Evolutionary conservation across 2,113 vertebrate genomes (phyloP), one percentile per base, ranked within the genome.

Genomic region (Zosterops hypoxanthus): DNA sequence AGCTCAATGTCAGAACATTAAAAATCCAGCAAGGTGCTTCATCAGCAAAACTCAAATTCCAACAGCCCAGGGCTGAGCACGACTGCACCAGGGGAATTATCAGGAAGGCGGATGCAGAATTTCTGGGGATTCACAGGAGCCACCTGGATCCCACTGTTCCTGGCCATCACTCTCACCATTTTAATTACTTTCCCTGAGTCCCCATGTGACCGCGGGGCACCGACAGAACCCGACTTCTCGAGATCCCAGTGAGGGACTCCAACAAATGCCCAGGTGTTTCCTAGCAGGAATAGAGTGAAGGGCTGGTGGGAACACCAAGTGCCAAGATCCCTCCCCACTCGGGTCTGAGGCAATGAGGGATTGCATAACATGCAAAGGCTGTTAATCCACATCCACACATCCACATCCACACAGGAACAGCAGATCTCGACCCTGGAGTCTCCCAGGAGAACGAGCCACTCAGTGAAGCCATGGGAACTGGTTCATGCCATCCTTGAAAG

Each of bases 181-280:
- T 47, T 52, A 33, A 71, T 68, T 29, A 34, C 44, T 11, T 11
- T 11, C 33, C 36, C 75, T 19, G 41, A 60, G 59, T 12, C 39
- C 46, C 39, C 26, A 9, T 0, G 5, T 1, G 4, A 8, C 1
- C 8, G 2, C 4, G 3, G 28, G 10, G 10, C 39, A 34, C 42
- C 0, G 22, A 11, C 4, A 28, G 4, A 78, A 9, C 14, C 53
- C 11, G 8, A 5, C 11, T 1, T 2, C 5, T 6, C 2, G 3
- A 18, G n/a, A 28, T 6, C 13, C 8, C 53, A 36, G 36, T 2
- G 1, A 60, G 73, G 21, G 4, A 60, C 36, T 8, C 21, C 7
- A 42, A 18, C 9, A n/a, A 29, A 50, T 0, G 1, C 80, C 28
- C 44, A 3, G 20, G 31, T 2, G 3, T 11, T 41, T 49, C 80